Conservation (phyloP, 2,113 vertebrate genomes). For the Oryzias melastigma region DNA sequence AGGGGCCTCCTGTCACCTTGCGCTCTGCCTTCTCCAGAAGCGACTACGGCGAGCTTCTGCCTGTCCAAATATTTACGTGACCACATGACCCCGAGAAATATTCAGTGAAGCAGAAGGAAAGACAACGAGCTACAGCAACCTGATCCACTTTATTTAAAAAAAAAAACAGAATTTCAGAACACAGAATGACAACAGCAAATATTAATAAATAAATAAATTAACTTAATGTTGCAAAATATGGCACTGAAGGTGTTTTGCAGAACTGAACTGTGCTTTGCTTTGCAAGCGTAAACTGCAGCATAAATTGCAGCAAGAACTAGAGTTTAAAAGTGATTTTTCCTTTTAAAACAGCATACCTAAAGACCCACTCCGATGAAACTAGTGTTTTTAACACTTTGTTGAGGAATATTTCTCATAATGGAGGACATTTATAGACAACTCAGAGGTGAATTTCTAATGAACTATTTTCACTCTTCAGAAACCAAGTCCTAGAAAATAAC, state of each 20-base stretch:
- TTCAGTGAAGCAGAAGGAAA: slow-evolving; percentile 4
- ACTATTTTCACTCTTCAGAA: too few species aligned
- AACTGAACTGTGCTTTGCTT: too few species aligned
- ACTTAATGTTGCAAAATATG: slow-evolving; percentile 23
- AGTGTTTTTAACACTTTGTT: too few species aligned
- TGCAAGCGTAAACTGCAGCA: too few species aligned
- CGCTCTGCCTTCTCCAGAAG: slow-evolving; percentile 20
- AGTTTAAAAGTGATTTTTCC: too few species aligned
- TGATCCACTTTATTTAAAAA: not conserved
- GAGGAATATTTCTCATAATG: too few species aligned
- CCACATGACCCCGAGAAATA: slow-evolving; percentile 16
- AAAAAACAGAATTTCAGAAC: not conserved
- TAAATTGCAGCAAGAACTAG: too few species aligned
- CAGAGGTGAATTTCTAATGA: too few species aligned
- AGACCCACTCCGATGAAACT: too few species aligned
- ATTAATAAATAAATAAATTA: not conserved
- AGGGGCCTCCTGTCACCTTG: slow-evolving; percentile 32
- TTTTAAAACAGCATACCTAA: too few species aligned
- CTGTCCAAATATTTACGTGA: slow-evolving; percentile 47
- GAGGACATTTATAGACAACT: too few species aligned
- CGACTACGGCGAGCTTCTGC: slow-evolving; percentile 12
- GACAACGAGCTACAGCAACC: not conserved
- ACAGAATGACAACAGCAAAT: not conserved
- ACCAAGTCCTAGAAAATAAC: too few species aligned
- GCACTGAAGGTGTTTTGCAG: slow-evolving; percentile 26